A percentile compares a stretch with the other conserved stretches of the same genome.
Conservation (phyloP, 1,140 invertebrate species). For the Copidosoma floridanum region DNA sequence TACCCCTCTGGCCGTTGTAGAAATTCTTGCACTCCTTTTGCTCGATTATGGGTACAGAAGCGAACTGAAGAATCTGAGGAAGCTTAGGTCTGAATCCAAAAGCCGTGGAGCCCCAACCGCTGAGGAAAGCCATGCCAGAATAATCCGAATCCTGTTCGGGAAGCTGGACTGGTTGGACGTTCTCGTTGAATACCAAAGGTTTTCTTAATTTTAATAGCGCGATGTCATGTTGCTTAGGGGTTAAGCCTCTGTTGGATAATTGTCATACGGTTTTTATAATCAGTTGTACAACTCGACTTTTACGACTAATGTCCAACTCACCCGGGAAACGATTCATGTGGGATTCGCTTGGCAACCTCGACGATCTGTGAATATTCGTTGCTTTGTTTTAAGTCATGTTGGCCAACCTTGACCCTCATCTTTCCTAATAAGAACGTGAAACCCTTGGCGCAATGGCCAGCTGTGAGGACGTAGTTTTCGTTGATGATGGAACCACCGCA, state of each 20-base stretch:
- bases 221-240: conserved; percentile 65
- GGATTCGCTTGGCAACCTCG: conserved; percentile 42
- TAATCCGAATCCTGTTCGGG: conserved; percentile 37
- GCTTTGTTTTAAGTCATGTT: not conserved
- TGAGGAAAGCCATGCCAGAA: conserved; percentile 36
- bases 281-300: too few species aligned
- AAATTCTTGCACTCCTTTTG: conserved; percentile 29
- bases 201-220: conserved; percentile 60
- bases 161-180: conserved; percentile 56
- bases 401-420: conserved; percentile 7
- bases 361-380: conserved; percentile 53
- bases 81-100: conserved; percentile 1
- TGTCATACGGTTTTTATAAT: too few species aligned
- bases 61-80: conserved; percentile 38
- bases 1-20: conserved; percentile 19
- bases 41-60: conserved; percentile 34
- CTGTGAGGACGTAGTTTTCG: conserved; percentile 52
- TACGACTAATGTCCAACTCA: too few species aligned
- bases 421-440: not conserved
- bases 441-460: conserved; percentile 54
- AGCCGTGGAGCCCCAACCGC: conserved; percentile 57
- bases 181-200: conserved; percentile 56
- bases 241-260: too few species aligned
- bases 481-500: conserved; percentile 59
- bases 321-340: conserved; percentile 57